Percentiles rank a stretch among this genome's conserved stretches.
These are phyloP conservation scores for Cataglyphis livida DNA, from an alignment of 2,888 invertebrate species.

Conservation along the genomic window DNA sequence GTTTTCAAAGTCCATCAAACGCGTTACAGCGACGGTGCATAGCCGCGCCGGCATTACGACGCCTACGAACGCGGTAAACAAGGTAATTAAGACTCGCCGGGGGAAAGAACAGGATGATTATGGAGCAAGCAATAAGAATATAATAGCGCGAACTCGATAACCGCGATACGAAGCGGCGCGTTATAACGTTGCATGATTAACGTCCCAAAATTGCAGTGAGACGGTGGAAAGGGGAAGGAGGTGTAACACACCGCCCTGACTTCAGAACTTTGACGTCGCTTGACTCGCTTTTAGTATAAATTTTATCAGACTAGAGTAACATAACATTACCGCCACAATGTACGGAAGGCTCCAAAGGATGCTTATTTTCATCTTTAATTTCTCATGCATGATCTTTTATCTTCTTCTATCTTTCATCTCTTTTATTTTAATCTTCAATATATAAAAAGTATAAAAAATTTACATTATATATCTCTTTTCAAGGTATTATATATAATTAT, in stretches of 20 bases:
- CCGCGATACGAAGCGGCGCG: conserved; percentile 43
- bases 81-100: conserved; percentile 33
- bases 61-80: conserved; percentile 54
- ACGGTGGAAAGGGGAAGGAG: not conserved
- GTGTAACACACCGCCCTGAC: conserved; percentile 37
- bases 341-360: not conserved
- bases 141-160: conserved; percentile 56
- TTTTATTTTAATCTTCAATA: not conserved
- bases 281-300: conserved; percentile 43
- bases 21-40: conserved; percentile 56
- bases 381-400: not conserved
- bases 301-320: conserved; percentile 20
- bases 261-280: conserved; percentile 41
- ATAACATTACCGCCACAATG: not conserved
- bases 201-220: conserved; percentile 47
- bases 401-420: not conserved
- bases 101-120: conserved; percentile 50
- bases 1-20: conserved; percentile 67
- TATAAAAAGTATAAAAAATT: not conserved
- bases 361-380: conserved; percentile 1
- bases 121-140: conserved; percentile 45
- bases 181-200: conserved; percentile 53
- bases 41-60: conserved; percentile 34
- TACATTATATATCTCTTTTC: not conserved
- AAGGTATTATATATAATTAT: not conserved